phyloP scores from a whole-genome alignment of 2,888 invertebrate species.

The Chymomyza amoena region DNA sequence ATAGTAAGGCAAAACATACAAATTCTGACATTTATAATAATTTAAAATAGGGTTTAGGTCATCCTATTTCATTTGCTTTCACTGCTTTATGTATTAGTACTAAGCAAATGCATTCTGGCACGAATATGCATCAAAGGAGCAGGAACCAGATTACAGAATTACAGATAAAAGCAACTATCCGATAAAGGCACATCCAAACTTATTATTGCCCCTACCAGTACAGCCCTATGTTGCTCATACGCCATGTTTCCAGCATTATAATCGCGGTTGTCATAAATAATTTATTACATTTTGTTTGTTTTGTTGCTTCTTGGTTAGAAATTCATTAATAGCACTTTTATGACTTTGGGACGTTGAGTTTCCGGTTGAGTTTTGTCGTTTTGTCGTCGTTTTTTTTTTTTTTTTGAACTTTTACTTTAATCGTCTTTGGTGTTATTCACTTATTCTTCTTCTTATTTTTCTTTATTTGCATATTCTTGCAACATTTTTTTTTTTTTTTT shows the following conservation, averaged over 20 bases:
- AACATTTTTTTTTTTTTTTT: slow-evolving; percentile 29
- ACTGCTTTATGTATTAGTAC: not conserved
- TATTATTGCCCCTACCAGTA: slow-evolving; percentile 16
- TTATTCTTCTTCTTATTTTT: slow-evolving; percentile 10
- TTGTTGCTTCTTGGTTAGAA: slow-evolving; percentile 58
- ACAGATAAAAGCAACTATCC: not conserved
- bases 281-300: slow-evolving; percentile 67
- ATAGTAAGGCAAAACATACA: too few relatives aligned
- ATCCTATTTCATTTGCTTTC: not conserved
- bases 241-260: slow-evolving; percentile 37
- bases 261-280: slow-evolving; percentile 54
- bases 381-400: slow-evolving; percentile 39
- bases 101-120: not conserved
- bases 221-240: slow-evolving; percentile 37
- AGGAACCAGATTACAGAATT: not conserved
- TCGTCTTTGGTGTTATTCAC: not conserved
- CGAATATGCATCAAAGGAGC: not conserved
- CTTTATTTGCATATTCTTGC: slow-evolving; percentile 15
- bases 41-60: too few relatives aligned
- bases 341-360: slow-evolving; percentile 50
- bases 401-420: slow-evolving; percentile 6
- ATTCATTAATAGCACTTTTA: slow-evolving; percentile 72
- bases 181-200: not conserved
- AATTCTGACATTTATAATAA: too few relatives aligned
- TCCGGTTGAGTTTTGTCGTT: slow-evolving; percentile 45